Base-by-base conservation (phyloP, 2,113 vertebrate genomes). In the Carassius gibelio region DNA sequence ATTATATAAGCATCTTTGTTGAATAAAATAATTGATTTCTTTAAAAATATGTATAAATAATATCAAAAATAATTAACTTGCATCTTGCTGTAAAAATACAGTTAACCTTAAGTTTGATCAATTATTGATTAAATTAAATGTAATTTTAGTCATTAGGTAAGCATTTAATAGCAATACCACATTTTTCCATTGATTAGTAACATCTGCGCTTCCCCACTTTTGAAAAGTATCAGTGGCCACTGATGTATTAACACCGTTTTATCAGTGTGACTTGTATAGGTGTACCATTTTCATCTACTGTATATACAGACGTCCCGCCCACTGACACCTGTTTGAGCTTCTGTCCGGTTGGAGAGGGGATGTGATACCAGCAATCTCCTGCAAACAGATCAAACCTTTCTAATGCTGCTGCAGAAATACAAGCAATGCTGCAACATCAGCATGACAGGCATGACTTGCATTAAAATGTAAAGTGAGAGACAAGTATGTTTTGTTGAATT, bases 291-390 rank as follows among this genome's bases (percentile, higher is more conserved):
- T 96, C 97, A 88, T 99, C 98, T 52, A 99, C 92, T 7, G 94
- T 89, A 38, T 92, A 97, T 48, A 99, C 95, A 0, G 98, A 97
- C 0, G 96, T 98, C 91, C 96, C 94, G 11, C 98, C 98, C 0
- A 98, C 97, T 0, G 97, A 99, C 72, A 97, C 96, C 89, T 98
- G 98, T 85, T 95, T 96, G 69, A 99, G 87, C 90, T 96, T 98
- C 90, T 99, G 97, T 30, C 96, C 97, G 21, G 93, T 90, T n/a
- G 98, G 98, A 0, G 97, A 95, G 0, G 98, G 97, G 86, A 99
- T 97, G 87, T 99, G 98, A 88, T 98, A 98, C 98, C 98, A 99
- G 89, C 94, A 95, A 79, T 99, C 97, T 57, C 98, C 97, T 98
- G 88, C 83, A 88, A 86, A 88, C 23, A 86, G 30, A 64, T 19